Base-by-base conservation (phyloP, 2,113 vertebrate species). In the Ramphastos sulfuratus region DNA sequence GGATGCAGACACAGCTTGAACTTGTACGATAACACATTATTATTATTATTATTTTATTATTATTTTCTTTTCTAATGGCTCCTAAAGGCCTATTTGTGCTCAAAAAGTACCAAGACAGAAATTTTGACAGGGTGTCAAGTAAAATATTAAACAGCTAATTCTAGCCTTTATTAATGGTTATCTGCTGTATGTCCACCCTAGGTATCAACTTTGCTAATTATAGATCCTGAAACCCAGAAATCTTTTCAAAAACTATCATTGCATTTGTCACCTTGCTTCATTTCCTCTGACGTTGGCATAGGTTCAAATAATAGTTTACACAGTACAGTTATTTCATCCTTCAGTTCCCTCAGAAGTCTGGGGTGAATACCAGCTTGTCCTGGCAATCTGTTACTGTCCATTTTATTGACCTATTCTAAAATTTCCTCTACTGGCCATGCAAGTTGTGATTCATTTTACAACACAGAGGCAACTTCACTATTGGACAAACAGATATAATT, bases 331-430 rank as follows among this genome's bases (percentile, higher is more conserved):
- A 17, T 80, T 93, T 94, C 87, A 93, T 85, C 74, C 84, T 85
- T 93, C 75, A 94, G 78, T 92, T 95, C 63, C 67, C 46, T 79
- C 24, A 65, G 64, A 91, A 89, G 79, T 50, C 85, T 58, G 42
- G 46, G 59, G 82, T 92, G 90, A 95, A 92, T 64, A 94, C 39
- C 82, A 94, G 56, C 59, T 80, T 50, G 56, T 82, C 46, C 33
- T 72, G 82, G 67, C 75, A 94, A 92, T 91, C 92, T 92, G 92
- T 94, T 89, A 82, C 87, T 82, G 78, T 87, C 64, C 87, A 92
- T 54, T 89, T 94, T 72, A 93, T 30, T 79, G 63, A 73, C 46
- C 75, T 89, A 72, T 54, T 69, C 50, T 59, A 87, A 87, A 94
- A 72, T 3, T 54, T 76, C 35, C 61, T 85, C 78, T 92, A 61